Evolutionary conservation across 37 sponge, comb jelly and placozoan genomes (phyloP).

Genomic region (Ianthella basta): DNA sequence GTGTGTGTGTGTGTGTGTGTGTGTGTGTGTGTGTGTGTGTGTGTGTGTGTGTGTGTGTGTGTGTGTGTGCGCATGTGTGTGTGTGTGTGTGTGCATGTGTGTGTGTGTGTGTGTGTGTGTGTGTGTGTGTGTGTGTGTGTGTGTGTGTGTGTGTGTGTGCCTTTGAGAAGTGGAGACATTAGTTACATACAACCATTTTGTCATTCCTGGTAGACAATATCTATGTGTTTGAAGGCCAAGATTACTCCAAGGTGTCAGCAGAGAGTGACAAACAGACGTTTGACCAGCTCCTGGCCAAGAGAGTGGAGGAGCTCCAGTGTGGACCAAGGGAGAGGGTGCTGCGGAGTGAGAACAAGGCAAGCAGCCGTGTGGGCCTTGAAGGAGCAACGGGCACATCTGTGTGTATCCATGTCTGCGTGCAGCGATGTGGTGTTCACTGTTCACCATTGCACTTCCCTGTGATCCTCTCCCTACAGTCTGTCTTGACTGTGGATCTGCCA

Average conservation of each 20-base stretch:
- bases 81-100: not conserved
- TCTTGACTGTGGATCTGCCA: not conserved
- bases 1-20: no score
- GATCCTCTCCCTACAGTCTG: no score
- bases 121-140: not conserved
- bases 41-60: not conserved
- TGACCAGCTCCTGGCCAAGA: slow-evolving; percentile 62
- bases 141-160: no score
- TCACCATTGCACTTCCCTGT: no score
- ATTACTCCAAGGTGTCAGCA: slow-evolving; percentile 59
- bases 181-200: not conserved
- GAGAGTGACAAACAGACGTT: slow-evolving; percentile 68
- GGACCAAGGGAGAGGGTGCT: slow-evolving; percentile 47
- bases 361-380: no score
- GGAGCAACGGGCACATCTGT: not conserved
- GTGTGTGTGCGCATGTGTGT: not conserved
- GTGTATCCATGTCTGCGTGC: not conserved
- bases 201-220: slow-evolving; percentile 45
- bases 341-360: slow-evolving; percentile 54
- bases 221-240: slow-evolving; percentile 80
- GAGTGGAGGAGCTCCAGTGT: slow-evolving; percentile 31
- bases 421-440: not conserved
- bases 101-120: no score
- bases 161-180: not conserved
- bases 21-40: not conserved